These are phyloP conservation scores for Sitophilus oryzae DNA, from an alignment of 1,140 invertebrate species.

Conservation along the genomic window DNA sequence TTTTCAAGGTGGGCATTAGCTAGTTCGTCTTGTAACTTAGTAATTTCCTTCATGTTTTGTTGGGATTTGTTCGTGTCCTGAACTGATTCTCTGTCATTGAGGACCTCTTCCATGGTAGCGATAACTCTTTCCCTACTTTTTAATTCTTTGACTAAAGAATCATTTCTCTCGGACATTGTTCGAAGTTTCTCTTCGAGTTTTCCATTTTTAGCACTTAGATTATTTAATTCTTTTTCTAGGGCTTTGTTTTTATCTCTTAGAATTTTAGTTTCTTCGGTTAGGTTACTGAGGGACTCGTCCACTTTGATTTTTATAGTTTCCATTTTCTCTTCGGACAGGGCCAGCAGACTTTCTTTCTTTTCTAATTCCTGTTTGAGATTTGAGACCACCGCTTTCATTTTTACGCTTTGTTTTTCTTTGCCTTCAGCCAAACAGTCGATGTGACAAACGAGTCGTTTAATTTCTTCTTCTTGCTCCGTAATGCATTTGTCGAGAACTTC, in stretches of 20 bases:
- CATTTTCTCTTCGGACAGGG: slow-evolving; percentile 37
- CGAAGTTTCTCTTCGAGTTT: slow-evolving; percentile 1
- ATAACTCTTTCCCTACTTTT: slow-evolving; percentile 13
- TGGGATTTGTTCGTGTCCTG: background rate
- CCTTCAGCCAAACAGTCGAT: slow-evolving; percentile 37
- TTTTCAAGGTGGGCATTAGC: slow-evolving; percentile 23
- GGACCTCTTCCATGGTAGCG: slow-evolving; percentile 20
- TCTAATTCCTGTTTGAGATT: slow-evolving; percentile 36
- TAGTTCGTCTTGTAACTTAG: slow-evolving; percentile 14
- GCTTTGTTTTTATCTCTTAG: slow-evolving; percentile 4
- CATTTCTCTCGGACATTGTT: background rate
- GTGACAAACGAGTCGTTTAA: slow-evolving; percentile 35
- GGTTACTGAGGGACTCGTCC: slow-evolving; percentile 31
- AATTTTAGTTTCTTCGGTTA: slow-evolving; percentile 6
- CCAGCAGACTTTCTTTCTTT: slow-evolving; percentile 36
- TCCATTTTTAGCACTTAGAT: background rate
- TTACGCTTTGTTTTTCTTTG: slow-evolving; percentile 38
- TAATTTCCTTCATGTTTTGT: slow-evolving; percentile 1
- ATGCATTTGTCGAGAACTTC: slow-evolving; percentile 37
- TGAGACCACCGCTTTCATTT: slow-evolving; percentile 31
- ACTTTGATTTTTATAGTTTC: slow-evolving; percentile 36
- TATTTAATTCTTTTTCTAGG: slow-evolving; percentile 6
- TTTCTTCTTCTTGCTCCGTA: slow-evolving; percentile 42
- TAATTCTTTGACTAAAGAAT: slow-evolving; percentile 7
- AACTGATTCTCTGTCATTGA: slow-evolving; percentile 17